Percentiles rank a stretch among this genome's conserved stretches.
phyloP scores from a whole-genome alignment of 2,797 vertebrate genomes.

The Champsocephalus gunnari region DNA sequence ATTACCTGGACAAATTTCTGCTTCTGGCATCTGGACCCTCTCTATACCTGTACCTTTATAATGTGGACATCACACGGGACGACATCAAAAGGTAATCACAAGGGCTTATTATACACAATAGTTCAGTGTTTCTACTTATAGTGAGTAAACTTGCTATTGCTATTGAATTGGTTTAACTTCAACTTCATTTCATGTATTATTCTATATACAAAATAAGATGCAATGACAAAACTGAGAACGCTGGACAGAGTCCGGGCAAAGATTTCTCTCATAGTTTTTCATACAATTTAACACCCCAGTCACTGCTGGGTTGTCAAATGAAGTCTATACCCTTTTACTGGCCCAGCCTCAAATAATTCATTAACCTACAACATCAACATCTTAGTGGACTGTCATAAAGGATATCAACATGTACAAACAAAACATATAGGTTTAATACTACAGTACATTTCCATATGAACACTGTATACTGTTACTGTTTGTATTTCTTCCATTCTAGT shows the following conservation, averaged over 20 bases:
- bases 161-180: not conserved
- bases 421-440: not conserved
- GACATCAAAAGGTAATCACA: constrained; percentile 86
- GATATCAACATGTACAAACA: too few species aligned
- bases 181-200: too few species aligned
- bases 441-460: not conserved
- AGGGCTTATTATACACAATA: not conserved
- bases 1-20: constrained; percentile 91
- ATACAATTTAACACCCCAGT: not conserved
- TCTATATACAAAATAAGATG: too few species aligned
- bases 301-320: not conserved
- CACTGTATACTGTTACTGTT: not conserved
- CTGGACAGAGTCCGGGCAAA: not conserved
- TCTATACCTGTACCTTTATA: constrained; percentile 84
- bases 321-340: not conserved
- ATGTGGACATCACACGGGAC: constrained; percentile 81
- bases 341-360: not conserved
- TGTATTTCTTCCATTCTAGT: not conserved
- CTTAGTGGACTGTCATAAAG: too few species aligned
- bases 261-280: not conserved
- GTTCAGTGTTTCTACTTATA: not conserved
- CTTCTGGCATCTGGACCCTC: constrained; percentile 87
- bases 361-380: too few species aligned
- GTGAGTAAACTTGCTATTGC: not conserved
- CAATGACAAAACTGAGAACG: too few species aligned